Percentiles rank a stretch among this genome's conserved stretches.
Conservation (phyloP, 2,113 vertebrate genomes). For the Phrynosoma platyrhinos region DNA sequence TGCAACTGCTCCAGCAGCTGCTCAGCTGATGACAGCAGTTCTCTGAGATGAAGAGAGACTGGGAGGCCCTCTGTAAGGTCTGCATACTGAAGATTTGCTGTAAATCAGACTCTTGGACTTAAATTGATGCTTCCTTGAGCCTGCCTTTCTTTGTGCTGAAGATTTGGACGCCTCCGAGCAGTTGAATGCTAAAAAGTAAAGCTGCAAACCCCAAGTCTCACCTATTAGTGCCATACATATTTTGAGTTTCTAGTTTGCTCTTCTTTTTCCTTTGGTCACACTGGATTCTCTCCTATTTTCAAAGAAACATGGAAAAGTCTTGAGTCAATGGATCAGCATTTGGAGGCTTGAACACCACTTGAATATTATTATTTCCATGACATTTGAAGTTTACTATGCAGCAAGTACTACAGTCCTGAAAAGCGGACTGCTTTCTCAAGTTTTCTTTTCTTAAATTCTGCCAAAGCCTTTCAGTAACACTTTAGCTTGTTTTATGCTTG, state of each 20-base stretch:
- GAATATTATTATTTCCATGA: neutral
- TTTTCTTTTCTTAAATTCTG: neutral
- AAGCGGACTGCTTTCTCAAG: neutral
- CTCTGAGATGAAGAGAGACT: constrained; percentile 59
- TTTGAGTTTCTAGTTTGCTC: neutral
- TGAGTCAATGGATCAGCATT: neutral
- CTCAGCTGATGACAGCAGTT: constrained; percentile 57
- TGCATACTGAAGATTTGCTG: constrained; percentile 40
- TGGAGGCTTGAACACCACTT: neutral
- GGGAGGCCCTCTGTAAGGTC: constrained; percentile 60
- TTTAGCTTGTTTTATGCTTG: neutral
- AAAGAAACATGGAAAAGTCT: constrained; percentile 1
- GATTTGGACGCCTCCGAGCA: neutral
- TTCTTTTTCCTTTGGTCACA: neutral
- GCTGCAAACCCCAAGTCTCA: constrained; percentile 5
- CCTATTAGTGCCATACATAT: neutral
- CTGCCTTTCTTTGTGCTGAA: neutral
- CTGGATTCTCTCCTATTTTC: neutral
- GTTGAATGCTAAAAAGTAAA: neutral
- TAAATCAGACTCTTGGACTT: constrained; percentile 36
- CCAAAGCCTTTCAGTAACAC: too few species aligned
- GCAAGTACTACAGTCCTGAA: neutral
- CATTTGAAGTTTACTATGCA: neutral
- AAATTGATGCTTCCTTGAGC: neutral
- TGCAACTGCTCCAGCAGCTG: constrained; percentile 66